Evolutionary conservation across 1,140 invertebrate genomes (phyloP), one percentile per base, ranked within the genome.

Genomic region (Meloidogyne exigua): DNA sequence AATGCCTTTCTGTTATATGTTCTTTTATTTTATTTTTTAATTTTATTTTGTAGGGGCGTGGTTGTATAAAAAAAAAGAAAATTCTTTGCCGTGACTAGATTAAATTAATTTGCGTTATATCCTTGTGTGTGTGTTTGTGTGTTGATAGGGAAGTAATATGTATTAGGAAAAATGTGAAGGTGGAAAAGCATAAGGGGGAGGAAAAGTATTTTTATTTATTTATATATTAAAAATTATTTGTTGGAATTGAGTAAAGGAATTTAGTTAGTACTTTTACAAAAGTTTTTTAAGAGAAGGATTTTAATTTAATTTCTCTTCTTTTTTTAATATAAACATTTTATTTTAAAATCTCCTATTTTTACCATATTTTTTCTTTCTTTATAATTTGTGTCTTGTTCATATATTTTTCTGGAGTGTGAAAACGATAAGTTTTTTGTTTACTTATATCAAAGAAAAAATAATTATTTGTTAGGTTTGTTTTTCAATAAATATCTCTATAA

Each of bases 121-220:
- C n/a, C n/a, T 18, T 57, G 49, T 57, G 44, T 49, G 15, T 18
- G 2, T 49, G 18, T 13, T 49, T 13, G 44, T 18, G 13, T n/a
- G n/a, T n/a, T n/a, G 7, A 49, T 49, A n/a, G 49, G 49, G 18
- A 57, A 57, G 49, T 7, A 57, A n/a, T 57, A n/a, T n/a, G n/a
- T n/a, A n/a, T n/a, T 57, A n/a, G n/a, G 18, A 57, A 57, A 57
- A 57, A n/a, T 57, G 49, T 57, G 49, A 57, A 57, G 49, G 49
- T 57, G 49, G 49, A 57, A n/a, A n/a, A n/a, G 5, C 7, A 57
- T 57, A 57, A n/a, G n/a, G 49, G 13, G 21, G 49, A 57, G 9
- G n/a, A 57, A 10, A n/a, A n/a, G n/a, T n/a, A n/a, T n/a, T n/a
- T n/a, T n/a, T n/a, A n/a, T n/a, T n/a, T n/a, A n/a, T n/a, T n/a